Evolutionary conservation across 2,888 invertebrate genomes (phyloP).

Genomic region (Mamestra brassicae): DNA sequence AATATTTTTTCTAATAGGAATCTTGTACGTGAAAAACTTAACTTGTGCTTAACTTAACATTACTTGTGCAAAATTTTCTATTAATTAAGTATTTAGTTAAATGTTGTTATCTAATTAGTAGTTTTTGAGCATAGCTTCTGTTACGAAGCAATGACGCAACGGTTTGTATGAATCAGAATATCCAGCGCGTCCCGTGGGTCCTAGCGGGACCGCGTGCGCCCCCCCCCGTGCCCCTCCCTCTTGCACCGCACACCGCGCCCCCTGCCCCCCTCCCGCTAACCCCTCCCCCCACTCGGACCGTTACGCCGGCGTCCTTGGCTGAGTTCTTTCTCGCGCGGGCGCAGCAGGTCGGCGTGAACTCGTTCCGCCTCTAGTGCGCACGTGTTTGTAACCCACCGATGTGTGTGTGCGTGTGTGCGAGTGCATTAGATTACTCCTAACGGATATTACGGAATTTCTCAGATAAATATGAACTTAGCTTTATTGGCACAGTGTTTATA

Average conservation of each 20-base stretch:
- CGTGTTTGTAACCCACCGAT: slow-evolving; percentile 72
- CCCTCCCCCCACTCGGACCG: slow-evolving; percentile 80
- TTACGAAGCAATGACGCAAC: slow-evolving; percentile 46
- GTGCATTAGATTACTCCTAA: slow-evolving; percentile 87
- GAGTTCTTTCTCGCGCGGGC: slow-evolving; percentile 89
- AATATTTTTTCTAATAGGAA: slow-evolving; percentile 20
- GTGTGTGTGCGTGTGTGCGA: slow-evolving; percentile 74
- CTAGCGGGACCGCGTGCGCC: slow-evolving; percentile 72
- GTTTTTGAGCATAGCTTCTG: neutral
- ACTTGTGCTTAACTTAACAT: neutral
- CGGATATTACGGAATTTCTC: slow-evolving; percentile 90
- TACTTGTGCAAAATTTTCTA: neutral
- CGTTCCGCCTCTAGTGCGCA: slow-evolving; percentile 85
- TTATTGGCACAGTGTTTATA: slow-evolving; percentile 4
- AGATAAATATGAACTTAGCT: slow-evolving; percentile 76
- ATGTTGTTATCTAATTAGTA: neutral
- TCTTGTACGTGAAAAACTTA: slow-evolving; percentile 1
- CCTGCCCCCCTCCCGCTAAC: slow-evolving; percentile 40
- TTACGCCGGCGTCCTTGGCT: slow-evolving; percentile 91
- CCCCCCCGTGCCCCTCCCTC: slow-evolving; percentile 45
- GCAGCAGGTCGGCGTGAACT: slow-evolving; percentile 88
- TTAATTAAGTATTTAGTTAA: neutral
- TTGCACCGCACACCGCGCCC: slow-evolving; percentile 46
- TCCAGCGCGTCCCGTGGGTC: slow-evolving; percentile 58
- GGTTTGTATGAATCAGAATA: slow-evolving; percentile 49